Conservation (phyloP, 2,888 invertebrate species). For the Coenonympha arcania region DNA sequence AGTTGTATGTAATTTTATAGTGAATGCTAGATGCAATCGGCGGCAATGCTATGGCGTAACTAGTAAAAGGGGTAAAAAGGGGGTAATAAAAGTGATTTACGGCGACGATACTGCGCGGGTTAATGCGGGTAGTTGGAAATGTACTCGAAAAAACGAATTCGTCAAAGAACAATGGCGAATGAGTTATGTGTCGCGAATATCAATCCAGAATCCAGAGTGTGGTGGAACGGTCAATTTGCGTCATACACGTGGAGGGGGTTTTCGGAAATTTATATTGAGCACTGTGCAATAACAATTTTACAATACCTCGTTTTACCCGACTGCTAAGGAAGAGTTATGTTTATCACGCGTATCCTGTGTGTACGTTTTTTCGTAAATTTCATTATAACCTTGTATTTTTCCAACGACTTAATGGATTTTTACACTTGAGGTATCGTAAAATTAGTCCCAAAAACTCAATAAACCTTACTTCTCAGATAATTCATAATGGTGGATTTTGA, state of each 20-base stretch:
- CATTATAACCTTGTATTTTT: too few species aligned
- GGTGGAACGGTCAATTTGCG: slow-evolving; percentile 5
- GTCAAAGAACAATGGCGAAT: slow-evolving; percentile 15
- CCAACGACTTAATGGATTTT: too few species aligned
- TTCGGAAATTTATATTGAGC: slow-evolving; percentile 2
- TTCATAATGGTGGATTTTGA: too few species aligned
- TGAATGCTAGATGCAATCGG: slow-evolving; percentile 13
- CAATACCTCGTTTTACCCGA: background rate
- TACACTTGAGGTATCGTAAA: too few species aligned
- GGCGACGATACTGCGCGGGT: slow-evolving; percentile 8
- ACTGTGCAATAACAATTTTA: background rate
- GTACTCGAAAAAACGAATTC: slow-evolving; percentile 19
- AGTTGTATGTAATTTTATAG: background rate
- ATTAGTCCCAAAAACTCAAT: too few species aligned
- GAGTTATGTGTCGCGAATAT: slow-evolving; percentile 10
- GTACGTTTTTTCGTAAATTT: too few species aligned
- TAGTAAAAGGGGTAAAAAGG: slow-evolving; percentile 22
- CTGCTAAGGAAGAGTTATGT: too few species aligned
- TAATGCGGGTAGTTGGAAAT: slow-evolving; percentile 12
- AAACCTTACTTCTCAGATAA: too few species aligned
- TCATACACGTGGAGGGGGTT: background rate
- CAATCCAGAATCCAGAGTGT: slow-evolving; percentile 14
- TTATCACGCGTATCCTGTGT: too few species aligned
- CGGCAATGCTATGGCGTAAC: slow-evolving; percentile 14
- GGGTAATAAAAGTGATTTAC: slow-evolving; percentile 23